These are phyloP conservation scores for Pantherophis alleghaniensis DNA, from an alignment of 2,797 vertebrate genomes.

Conservation along the genomic window DNA sequence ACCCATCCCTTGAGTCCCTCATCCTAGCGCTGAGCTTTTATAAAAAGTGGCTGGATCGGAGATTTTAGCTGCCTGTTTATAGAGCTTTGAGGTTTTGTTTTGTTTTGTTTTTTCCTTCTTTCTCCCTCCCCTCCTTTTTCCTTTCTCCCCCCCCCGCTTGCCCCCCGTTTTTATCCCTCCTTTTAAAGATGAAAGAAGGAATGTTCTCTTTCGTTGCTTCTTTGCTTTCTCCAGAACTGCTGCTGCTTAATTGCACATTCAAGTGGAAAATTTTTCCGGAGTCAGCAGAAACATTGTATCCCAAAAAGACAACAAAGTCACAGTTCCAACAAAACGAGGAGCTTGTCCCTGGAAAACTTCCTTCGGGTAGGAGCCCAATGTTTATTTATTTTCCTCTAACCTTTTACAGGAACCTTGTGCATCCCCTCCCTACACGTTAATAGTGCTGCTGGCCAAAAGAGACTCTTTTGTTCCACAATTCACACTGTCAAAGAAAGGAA, in stretches of 20 bases:
- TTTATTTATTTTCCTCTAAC: conserved; percentile 52
- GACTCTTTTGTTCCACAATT: conserved; percentile 72
- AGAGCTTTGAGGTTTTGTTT: background rate
- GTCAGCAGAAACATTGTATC: conserved; percentile 84
- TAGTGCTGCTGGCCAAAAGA: conserved; percentile 54
- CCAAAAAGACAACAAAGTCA: conserved; percentile 87
- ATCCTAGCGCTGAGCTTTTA: conserved; percentile 28
- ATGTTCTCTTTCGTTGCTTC: conserved; percentile 81
- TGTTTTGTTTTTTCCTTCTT: background rate
- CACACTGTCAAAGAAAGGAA: conserved; percentile 73
- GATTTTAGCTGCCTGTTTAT: conserved; percentile 15
- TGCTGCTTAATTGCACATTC: conserved; percentile 82
- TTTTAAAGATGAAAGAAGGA: conserved; percentile 85
- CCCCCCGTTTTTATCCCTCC: background rate
- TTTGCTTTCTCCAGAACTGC: conserved; percentile 82
- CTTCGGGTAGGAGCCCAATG: conserved; percentile 75
- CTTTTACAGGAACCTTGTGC: conserved; percentile 31
- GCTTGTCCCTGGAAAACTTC: conserved; percentile 78
- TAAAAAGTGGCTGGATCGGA: conserved; percentile 39
- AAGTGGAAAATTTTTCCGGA: conserved; percentile 87
- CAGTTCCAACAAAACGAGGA: conserved; percentile 75
- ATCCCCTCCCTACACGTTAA: conserved; percentile 25
- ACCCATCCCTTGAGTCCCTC: conserved; percentile 18
- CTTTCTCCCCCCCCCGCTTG: background rate
- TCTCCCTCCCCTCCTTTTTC: background rate